Conservation (phyloP, 2,113 vertebrate species). For the Dascyllus trimaculatus region DNA sequence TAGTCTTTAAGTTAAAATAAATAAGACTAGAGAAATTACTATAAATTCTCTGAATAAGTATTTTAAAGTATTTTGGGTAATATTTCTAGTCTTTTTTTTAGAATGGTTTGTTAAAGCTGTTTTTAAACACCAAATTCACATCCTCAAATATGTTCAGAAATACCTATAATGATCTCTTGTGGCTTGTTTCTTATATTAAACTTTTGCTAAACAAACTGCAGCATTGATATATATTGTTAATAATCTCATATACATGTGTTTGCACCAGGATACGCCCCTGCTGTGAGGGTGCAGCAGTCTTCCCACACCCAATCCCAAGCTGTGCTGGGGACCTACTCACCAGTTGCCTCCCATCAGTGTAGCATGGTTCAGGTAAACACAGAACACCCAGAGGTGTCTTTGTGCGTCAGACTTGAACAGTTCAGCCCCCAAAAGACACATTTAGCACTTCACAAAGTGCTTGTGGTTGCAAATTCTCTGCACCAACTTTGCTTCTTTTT, state of each 20-base stretch:
- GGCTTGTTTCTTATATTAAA: not conserved
- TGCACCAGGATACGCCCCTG: constrained; percentile 87
- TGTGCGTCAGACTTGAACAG: not conserved
- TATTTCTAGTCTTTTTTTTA: not conserved
- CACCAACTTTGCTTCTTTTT: constrained; percentile 10
- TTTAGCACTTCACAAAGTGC: constrained; percentile 39
- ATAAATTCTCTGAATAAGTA: no score
- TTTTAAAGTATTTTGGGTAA: no score
- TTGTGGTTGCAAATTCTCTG: constrained; percentile 4
- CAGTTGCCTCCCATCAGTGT: constrained; percentile 90
- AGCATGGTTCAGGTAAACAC: constrained; percentile 78
- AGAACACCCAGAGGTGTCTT: constrained; percentile 27
- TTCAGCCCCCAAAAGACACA: constrained; percentile 16
- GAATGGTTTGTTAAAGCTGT: not conserved
- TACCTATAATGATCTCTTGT: not conserved
- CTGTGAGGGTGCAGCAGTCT: constrained; percentile 87
- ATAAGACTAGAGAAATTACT: no score
- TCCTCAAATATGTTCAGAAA: not conserved
- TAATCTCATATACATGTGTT: constrained; percentile 38
- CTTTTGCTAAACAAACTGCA: constrained; percentile 2
- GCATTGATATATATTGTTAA: constrained; percentile 22
- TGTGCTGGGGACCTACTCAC: constrained; percentile 91
- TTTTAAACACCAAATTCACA: not conserved
- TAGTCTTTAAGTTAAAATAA: no score
- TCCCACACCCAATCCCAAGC: constrained; percentile 88